Evolutionary conservation across 2,113 vertebrate species (phyloP), one percentile per base, ranked within the genome.

Genomic region (Paratilapia polleni): DNA sequence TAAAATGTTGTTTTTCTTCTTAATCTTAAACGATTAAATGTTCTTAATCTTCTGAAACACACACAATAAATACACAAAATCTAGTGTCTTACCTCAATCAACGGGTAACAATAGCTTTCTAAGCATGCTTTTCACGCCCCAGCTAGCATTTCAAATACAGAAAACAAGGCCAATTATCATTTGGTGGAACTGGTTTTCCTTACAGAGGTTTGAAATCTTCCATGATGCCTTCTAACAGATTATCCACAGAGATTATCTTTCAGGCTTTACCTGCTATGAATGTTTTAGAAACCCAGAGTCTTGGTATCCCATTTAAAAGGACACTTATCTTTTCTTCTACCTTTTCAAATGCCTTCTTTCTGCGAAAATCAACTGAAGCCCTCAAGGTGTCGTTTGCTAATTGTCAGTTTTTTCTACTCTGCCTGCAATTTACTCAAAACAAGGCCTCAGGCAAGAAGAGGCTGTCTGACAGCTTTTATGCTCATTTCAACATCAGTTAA

Each of bases 111-210:
- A 74, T 77, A 75, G 77, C 73, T 86, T 86, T 80, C 87, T 58
- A 1, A 88, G 61, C 92, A 87, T 93, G 76, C 74, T 86, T 76
- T 66, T 83, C n/a, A 77, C 78, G 54, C 78, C 4, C 3, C 57
- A 60, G 79, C 79, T 47, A 31, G 54, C 68, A 75, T 59, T 86
- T 78, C n/a, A 87, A 31, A 70, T 84, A 63, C 78, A 80, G 58
- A 88, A 57, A 85, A 79, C 82, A 88, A 54, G 47, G 26, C 17
- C 43, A 54, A 17, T 52, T 0, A 2, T 73, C 17, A 31, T n/a
- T 88, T 88, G 85, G 87, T 93, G 92, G 93, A 89, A 76, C 56
- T 15, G 56, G n/a, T n/a, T n/a, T n/a, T 66, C 22, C 82, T 66
- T 89, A 78, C 14, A 68, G 66, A 76, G 43, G 9, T n/a, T 26